Evolutionary conservation across 2,797 vertebrate species (phyloP), one percentile per base, ranked within the genome.

Genomic region (Apogon hyalosoma): DNA sequence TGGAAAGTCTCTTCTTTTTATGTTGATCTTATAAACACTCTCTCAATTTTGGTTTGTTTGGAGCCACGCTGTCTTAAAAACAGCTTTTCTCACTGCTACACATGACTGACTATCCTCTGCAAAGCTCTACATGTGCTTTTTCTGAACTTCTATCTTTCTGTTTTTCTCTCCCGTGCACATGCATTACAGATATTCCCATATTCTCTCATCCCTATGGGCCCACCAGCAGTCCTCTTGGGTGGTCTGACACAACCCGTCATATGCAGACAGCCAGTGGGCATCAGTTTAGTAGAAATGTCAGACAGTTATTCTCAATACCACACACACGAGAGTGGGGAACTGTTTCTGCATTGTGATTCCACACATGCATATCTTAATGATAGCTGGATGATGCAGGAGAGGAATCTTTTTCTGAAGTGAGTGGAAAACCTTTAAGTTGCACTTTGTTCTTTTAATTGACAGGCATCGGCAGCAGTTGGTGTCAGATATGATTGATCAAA

Each of bases 171-270:
- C 73, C 55, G 21, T 58, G 55, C 74, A 63, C 70, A 62, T 60
- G 11, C 70, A 65, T 69, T 71, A 66, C 73, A 76, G 83, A 83
- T 80, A 79, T 67, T 41, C 82, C 72, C 82, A 55, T 83, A 72
- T 76, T 79, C 80, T 73, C 75, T 86, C 82, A 86, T 88, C 86
- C 65, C 70, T 72, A 75, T 78, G 76, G 84, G 85, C 85, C 87
- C 87, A 87, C 80, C 90, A 88, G 80, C 82, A 80, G 65, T 75
- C 62, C 81, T 92, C 87, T 53, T 92, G 91, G 92, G 92, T 93
- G 92, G 92, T 93, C 91, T 84, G 70, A 90, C 77, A 74, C 78
- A 89, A 75, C 82, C 72, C 76, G 64, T 87, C 88, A 86, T 77
- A 86, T 62, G 63, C 62, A 86, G 86, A 87, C 90, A 88, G 88